Evolutionary conservation across 1,140 invertebrate genomes (phyloP), one percentile per base, ranked within the genome.

Genomic region (Drosophila orena): DNA sequence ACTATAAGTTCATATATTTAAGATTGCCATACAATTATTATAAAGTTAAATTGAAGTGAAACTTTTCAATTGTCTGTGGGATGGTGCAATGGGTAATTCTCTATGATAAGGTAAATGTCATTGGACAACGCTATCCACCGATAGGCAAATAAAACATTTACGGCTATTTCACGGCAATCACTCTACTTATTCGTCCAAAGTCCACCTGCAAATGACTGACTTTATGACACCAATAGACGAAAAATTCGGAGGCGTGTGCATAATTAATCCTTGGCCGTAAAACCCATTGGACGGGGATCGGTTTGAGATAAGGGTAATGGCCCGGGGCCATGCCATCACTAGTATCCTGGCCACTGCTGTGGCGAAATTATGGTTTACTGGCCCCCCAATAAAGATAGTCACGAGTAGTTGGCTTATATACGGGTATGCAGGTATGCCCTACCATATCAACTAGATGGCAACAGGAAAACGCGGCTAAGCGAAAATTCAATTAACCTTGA

Each of bases 401-500:
- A 38, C 37, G 37, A 47, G 35, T 49, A 34, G 15, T 50, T 54
- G 47, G 27, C 27, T 17, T 14, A 54, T 50, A 52, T 60, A 17
- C 17, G 17, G 1, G 17, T 17, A 46, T 60, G 54, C n/a, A n/a
- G n/a, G n/a, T n/a, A n/a, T n/a, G n/a, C n/a, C 35, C 58, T 54
- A 15, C 10, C 53, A 12, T 86, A 86, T 77, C 77, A 47, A 56
- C 35, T 47, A 71, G 79, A 76, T 88, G 79, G 62, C 42, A 68
- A 81, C 60, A 66, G 77, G 34, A 61, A 49, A 49, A 22, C 65
- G 60, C 57, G 62, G 53, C 55, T 54, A 43, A 59, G 53, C 55
- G 65, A 68, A 74, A 83, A 88, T 88, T 88, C 84, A 88, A 89
- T 88, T 88, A 88, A 70, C 84, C 83, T 88, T 88, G 76, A 68